Base-by-base conservation (phyloP, 2,113 vertebrate species). In the Spilogale gracilis region DNA sequence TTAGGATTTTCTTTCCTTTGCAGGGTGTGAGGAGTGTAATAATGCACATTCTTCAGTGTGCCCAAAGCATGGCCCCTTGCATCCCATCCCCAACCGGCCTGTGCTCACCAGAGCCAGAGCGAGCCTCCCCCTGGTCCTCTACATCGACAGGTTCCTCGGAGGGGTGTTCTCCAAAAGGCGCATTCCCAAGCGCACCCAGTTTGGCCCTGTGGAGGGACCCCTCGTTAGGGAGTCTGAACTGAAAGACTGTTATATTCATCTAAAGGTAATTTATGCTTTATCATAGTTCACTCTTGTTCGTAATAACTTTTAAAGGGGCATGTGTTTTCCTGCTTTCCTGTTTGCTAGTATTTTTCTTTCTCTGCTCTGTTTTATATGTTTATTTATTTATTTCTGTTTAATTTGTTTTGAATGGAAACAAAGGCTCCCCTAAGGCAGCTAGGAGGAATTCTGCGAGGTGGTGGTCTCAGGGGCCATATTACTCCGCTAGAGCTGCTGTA, bases 11-110 rank as follows among this genome's bases (percentile, higher is more conserved):
- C 80, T 98, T 27, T 97, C 81, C 96, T 18, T 97, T 97, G 54
- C 92, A 99, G 99, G 99, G 99, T 99, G 99, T 84, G 99, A 99
- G 96, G 99, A 99, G 96, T 99, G 99, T 89, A 99, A 99, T 45
- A 99, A 98, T 0, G 98, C 99, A 0, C 99, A 99, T 98, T 98
- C 99, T 10, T 99, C 99, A 0, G 99, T 99, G 85, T 99, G 99
- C 97, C 98, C 99, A 0, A 99, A 99, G 82, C 99, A 99, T 0
- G 99, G 99, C 4, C 98, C 99, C 11, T 96, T 99, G 95, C 99
- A 99, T 93, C 99, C 99, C 1, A 99, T 99, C 97, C 99, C 99
- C 32, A 99, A 99, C 98, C 98, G 99, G 20, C 99, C 99, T 0
- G 99, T 99, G 88, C 98, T 99, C 98, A 99, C 99, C 79, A 99